These are phyloP conservation scores for Syngnathus rostellatus DNA, from an alignment of 2,797 vertebrate species.

Conservation along the genomic window DNA sequence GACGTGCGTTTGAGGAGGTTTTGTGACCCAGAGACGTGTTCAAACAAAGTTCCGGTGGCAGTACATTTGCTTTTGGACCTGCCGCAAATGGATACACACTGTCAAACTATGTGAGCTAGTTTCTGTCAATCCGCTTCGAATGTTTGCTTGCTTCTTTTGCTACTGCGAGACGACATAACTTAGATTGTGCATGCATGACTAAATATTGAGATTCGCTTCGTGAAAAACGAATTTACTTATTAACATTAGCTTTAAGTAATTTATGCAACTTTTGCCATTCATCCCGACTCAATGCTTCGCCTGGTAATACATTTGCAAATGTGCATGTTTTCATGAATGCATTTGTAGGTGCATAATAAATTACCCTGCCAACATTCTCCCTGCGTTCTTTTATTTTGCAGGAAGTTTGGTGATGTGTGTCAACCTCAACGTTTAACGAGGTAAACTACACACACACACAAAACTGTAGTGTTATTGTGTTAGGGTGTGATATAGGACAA, in stretches of 20 bases:
- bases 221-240: not conserved
- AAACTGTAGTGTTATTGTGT: not conserved
- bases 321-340: not conserved
- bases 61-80: not conserved
- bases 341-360: not conserved
- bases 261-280: not conserved
- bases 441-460: slow-evolving; percentile 35
- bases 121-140: not conserved
- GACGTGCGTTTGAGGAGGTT: not conserved
- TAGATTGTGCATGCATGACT: not conserved
- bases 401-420: slow-evolving; percentile 71
- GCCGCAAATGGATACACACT: not conserved
- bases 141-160: not conserved
- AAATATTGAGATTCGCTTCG: not conserved
- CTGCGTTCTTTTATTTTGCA: slow-evolving; percentile 41
- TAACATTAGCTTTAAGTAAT: not conserved
- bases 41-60: not conserved
- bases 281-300: not conserved
- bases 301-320: not conserved
- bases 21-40: not conserved
- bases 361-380: not conserved
- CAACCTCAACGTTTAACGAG: slow-evolving; percentile 72
- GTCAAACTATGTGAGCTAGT: not conserved
- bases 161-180: not conserved
- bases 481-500: not conserved